These are phyloP conservation scores for Anadara kagoshimensis DNA, from an alignment of 1,140 invertebrate species.

Conservation along the genomic window DNA sequence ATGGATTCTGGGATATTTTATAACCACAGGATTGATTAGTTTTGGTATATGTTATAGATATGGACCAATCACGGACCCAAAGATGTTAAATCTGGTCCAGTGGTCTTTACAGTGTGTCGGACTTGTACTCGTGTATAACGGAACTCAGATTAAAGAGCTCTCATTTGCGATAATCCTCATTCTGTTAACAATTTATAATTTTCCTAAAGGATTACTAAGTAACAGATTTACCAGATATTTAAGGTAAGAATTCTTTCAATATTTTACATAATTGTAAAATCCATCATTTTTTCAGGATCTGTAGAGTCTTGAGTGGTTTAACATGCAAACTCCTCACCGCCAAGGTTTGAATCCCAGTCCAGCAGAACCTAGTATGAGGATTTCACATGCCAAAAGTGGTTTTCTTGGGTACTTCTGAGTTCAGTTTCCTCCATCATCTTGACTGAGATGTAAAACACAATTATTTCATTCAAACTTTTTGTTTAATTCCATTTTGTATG, in stretches of 20 bases:
- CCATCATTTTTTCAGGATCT: not conserved
- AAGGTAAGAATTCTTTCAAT: constrained; percentile 36
- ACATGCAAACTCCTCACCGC: not conserved
- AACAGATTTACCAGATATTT: constrained; percentile 45
- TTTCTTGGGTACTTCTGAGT: too few species aligned
- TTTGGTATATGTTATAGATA: constrained; percentile 91
- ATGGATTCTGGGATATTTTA: constrained; percentile 86
- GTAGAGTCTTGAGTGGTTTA: too few species aligned
- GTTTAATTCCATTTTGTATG: too few species aligned
- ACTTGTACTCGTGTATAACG: constrained; percentile 81
- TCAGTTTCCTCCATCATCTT: too few species aligned
- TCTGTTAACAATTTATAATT: constrained; percentile 77
- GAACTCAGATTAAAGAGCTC: constrained; percentile 87
- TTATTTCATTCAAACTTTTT: too few species aligned
- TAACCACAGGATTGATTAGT: constrained; percentile 82
- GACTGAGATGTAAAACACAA: too few species aligned
- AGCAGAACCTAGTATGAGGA: too few species aligned
- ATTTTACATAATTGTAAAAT: not conserved
- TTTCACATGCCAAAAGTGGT: too few species aligned
- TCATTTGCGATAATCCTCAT: constrained; percentile 81
- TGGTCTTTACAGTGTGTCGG: constrained; percentile 83
- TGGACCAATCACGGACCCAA: constrained; percentile 86
- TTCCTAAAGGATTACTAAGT: constrained; percentile 76
- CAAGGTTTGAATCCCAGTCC: too few species aligned
- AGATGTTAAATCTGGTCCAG: constrained; percentile 88